phyloP scores from a whole-genome alignment of 2,888 invertebrate genomes.

The Podotricha telesiphe region DNA sequence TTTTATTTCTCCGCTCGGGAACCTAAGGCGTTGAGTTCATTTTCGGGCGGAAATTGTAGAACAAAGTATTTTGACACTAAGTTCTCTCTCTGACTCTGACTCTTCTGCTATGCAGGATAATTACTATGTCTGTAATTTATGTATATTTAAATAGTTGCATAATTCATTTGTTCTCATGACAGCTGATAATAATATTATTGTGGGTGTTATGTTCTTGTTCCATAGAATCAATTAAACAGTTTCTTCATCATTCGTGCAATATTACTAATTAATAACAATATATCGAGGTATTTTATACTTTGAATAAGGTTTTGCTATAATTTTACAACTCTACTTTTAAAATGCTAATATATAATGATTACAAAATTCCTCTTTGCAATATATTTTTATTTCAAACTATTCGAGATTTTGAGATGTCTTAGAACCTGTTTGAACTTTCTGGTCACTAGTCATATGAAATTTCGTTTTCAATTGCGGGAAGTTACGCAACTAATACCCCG shows the following conservation, averaged over 20 bases:
- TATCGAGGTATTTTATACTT: not conserved
- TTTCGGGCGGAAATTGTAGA: too few relatives aligned
- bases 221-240: not conserved
- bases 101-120: too few relatives aligned
- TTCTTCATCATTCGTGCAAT: not conserved
- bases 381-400: conserved; percentile 28
- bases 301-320: not conserved
- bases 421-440: conserved; percentile 35
- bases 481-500: conserved; percentile 33
- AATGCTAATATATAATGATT: not conserved
- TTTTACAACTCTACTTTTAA: not conserved
- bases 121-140: too few relatives aligned
- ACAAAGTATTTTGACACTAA: too few relatives aligned
- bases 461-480: conserved; percentile 30
- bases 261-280: too few relatives aligned
- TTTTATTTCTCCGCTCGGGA: too few relatives aligned
- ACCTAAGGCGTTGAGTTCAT: too few relatives aligned
- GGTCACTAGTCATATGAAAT: conserved; percentile 35
- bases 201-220: conserved; percentile 6
- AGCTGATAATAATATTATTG: conserved; percentile 1
- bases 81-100: too few relatives aligned
- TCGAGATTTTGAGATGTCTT: conserved; percentile 33
- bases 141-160: not conserved
- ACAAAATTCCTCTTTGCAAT: conserved; percentile 17
- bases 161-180: not conserved